Percentiles rank a stretch among this genome's conserved stretches.
Conservation (phyloP, 2,797 vertebrate genomes). For the Potorous gilbertii region DNA sequence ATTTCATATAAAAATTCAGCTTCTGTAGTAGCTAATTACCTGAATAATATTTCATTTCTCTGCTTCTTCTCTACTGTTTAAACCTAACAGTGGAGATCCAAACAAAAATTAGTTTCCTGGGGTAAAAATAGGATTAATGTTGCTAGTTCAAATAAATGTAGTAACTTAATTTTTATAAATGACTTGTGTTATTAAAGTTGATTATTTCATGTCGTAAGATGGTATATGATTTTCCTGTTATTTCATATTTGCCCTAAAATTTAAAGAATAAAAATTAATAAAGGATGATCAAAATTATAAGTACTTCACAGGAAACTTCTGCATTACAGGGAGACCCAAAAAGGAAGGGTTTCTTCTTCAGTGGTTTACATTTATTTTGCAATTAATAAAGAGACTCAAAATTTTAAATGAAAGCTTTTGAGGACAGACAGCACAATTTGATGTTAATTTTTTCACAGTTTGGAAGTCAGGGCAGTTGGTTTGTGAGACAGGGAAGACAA, state of each 20-base stretch:
- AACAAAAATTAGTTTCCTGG: neutral
- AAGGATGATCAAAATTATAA: neutral
- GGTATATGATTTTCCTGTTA: neutral
- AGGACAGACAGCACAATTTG: neutral
- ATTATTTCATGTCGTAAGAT: neutral
- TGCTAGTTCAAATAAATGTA: constrained; percentile 2
- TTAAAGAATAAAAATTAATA: neutral
- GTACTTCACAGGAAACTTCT: neutral
- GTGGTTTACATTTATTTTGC: neutral
- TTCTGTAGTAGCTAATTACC: constrained; percentile 18
- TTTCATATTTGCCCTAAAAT: neutral
- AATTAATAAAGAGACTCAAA: neutral
- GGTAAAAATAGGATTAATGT: constrained; percentile 13
- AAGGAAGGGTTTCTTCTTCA: neutral
- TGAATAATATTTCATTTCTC: constrained; percentile 12
- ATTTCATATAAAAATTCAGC: neutral
- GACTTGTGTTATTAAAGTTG: neutral
- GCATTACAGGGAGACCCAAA: constrained; percentile 1
- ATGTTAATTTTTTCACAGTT: neutral
- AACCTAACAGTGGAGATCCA: neutral
- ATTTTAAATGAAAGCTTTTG: neutral
- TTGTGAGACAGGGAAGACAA: neutral
- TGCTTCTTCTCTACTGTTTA: neutral
- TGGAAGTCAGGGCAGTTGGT: neutral
- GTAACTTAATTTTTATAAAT: constrained; percentile 24